These are phyloP conservation scores for Peromyscus polionotus DNA, from an alignment of 2,113 vertebrate species.

Conservation along the genomic window DNA sequence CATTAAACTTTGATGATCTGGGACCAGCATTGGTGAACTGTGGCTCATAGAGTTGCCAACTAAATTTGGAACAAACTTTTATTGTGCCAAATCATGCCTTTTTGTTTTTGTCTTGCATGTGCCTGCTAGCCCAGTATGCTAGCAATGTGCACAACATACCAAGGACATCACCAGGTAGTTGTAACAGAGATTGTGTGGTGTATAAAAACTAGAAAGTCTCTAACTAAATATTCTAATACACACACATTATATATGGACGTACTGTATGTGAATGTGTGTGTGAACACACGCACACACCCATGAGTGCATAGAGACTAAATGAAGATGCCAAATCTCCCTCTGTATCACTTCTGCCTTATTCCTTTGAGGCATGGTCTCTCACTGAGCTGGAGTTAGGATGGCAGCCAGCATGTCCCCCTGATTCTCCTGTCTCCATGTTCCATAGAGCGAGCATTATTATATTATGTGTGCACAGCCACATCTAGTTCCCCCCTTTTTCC, in stretches of 20 bases:
- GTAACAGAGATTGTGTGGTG: not conserved
- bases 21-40: rapidly evolving
- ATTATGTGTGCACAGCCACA: not conserved
- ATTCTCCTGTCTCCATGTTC: not conserved
- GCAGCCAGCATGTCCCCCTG: not conserved
- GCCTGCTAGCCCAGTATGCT: not conserved
- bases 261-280: not conserved
- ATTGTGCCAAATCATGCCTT: not conserved
- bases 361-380: not conserved
- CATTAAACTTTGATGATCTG: not conserved
- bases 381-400: not conserved
- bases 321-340: not conserved
- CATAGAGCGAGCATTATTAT: not conserved
- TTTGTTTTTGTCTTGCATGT: not conserved
- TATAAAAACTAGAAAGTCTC: not conserved
- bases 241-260: not conserved
- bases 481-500: too few relatives aligned
- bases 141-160: not conserved
- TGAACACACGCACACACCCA: not conserved
- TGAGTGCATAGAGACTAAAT: not conserved
- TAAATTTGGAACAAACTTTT: not conserved
- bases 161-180: not conserved
- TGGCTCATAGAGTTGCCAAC: not conserved
- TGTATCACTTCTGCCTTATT: not conserved
- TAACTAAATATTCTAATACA: not conserved